phyloP scores from a whole-genome alignment of 1,140 invertebrate species.

The Semibalanus balanoides region DNA sequence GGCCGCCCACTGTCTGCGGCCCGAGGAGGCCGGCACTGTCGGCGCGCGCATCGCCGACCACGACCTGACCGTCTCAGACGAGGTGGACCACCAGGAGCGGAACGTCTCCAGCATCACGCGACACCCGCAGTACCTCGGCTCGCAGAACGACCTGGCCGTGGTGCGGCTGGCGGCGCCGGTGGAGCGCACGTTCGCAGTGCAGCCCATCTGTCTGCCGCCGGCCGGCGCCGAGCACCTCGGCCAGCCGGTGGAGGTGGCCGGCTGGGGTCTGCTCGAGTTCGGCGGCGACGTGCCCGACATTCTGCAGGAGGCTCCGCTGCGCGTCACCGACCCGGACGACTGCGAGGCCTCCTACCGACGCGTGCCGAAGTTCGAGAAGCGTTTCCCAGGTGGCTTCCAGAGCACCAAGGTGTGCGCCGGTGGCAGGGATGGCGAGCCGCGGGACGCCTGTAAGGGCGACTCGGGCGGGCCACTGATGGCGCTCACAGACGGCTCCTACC shows the following conservation, averaged over 20 bases:
- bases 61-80: background rate
- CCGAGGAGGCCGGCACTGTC: constrained; percentile 63
- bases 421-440: background rate
- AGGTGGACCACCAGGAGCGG: constrained; percentile 7
- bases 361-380: background rate
- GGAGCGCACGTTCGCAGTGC: constrained; percentile 36
- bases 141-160: constrained; percentile 47
- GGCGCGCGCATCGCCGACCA: constrained; percentile 68
- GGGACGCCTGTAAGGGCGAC: constrained; percentile 22
- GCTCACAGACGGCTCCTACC: constrained; percentile 19
- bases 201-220: constrained; percentile 49
- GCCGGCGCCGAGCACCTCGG: constrained; percentile 32
- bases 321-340: constrained; percentile 35
- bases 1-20: constrained; percentile 59
- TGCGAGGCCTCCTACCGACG: constrained; percentile 28
- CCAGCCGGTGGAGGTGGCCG: constrained; percentile 27
- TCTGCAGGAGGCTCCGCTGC: constrained; percentile 41
- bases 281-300: constrained; percentile 37
- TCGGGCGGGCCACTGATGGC: constrained; percentile 25
- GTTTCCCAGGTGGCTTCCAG: background rate
- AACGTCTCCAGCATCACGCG: constrained; percentile 22
- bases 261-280: constrained; percentile 44
- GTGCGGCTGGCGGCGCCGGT: constrained; percentile 36
- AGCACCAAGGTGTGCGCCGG: constrained; percentile 14
- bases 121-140: constrained; percentile 31